These are phyloP conservation scores for Neomicropteryx cornuta DNA, from an alignment of 1,140 invertebrate species.

Conservation along the genomic window DNA sequence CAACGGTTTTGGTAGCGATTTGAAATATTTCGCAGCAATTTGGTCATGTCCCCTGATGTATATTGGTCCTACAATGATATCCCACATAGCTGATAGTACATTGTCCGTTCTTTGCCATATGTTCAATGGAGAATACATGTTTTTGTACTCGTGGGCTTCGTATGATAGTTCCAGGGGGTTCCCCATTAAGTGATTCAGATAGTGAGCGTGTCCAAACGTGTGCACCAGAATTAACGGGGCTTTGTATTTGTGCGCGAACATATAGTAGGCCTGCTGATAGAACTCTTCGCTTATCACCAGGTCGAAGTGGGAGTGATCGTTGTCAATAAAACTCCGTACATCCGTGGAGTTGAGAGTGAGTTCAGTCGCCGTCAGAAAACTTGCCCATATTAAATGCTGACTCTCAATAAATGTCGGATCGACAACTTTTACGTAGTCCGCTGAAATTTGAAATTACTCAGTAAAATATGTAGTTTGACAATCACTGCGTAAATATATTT, in stretches of 20 bases:
- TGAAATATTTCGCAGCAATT: conserved; percentile 20
- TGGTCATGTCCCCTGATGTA: conserved; percentile 13
- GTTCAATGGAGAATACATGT: conserved; percentile 15
- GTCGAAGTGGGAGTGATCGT: conserved; percentile 31
- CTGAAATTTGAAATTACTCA: too few species aligned
- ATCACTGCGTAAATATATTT: too few species aligned
- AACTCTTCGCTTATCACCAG: conserved; percentile 27
- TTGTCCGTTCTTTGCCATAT: conserved; percentile 14
- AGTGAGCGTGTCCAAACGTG: conserved; percentile 4
- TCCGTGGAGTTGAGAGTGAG: too few species aligned
- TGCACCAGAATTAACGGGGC: conserved; percentile 16
- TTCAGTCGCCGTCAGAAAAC: too few species aligned
- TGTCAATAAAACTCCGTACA: too few species aligned
- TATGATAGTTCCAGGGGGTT: conserved; percentile 31
- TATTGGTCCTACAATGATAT: too few species aligned
- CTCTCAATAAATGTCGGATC: too few species aligned
- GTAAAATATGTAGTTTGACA: too few species aligned
- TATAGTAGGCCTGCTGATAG: conserved; percentile 26
- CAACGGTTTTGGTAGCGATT: conserved; percentile 9
- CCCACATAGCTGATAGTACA: too few species aligned
- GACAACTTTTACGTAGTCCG: too few species aligned
- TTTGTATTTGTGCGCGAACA: conserved; percentile 25
- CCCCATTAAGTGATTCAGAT: conserved; percentile 18
- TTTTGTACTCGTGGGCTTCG: conserved; percentile 21
- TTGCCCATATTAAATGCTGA: too few species aligned